phyloP scores from a whole-genome alignment of 2,797 vertebrate species.

The Oceanodroma leucorhoa region DNA sequence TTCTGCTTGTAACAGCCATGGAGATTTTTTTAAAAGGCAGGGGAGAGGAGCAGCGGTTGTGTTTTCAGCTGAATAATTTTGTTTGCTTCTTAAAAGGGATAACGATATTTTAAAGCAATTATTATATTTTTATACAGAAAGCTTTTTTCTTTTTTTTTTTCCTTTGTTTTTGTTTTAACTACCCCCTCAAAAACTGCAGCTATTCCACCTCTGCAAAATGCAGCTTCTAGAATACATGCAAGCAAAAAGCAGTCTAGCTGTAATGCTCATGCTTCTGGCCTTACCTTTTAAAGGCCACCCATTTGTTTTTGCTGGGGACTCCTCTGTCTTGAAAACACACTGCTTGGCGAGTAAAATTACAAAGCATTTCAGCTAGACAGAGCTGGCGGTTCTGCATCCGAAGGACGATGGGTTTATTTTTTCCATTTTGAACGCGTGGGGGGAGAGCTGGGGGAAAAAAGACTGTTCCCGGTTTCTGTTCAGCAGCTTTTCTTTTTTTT shows the following conservation, averaged over 20 bases:
- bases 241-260: neutral
- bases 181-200: neutral
- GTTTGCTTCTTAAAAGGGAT: neutral
- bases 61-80: neutral
- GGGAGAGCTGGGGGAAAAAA: neutral
- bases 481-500: neutral
- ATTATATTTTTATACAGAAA: neutral
- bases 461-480: constrained; percentile 26
- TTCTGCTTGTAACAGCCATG: neutral
- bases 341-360: neutral
- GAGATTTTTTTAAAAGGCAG: neutral
- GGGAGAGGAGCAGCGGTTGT: neutral
- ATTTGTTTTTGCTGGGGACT: neutral
- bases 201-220: neutral
- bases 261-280: neutral
- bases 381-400: neutral
- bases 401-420: neutral
- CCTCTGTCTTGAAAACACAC: neutral
- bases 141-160: neutral
- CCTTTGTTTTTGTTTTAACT: neutral
- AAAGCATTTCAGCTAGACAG: neutral
- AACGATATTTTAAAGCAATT: neutral
- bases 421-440: neutral
- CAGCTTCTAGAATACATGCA: neutral
- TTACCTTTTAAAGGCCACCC: neutral